Base-by-base conservation (phyloP, 1,140 invertebrate species). In the Dreissena polymorpha region DNA sequence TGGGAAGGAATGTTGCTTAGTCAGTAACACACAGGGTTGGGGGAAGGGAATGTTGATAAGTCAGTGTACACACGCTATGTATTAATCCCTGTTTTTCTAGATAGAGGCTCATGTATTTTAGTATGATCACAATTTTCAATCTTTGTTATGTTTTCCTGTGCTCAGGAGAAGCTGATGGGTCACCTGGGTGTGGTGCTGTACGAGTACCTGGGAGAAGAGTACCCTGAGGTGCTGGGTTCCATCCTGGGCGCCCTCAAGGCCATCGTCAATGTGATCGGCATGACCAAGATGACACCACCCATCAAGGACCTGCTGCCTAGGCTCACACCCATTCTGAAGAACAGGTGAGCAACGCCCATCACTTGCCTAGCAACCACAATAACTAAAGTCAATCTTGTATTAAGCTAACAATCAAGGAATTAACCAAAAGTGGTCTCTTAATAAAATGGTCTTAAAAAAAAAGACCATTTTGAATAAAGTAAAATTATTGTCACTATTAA, bases 231-330 rank as follows among this genome's bases (percentile, higher is more conserved):
- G 29, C 93, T 99, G 77, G 99, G 99, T 75, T 99, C 98, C 63
- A 99, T 99, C 92, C 94, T 99, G 8, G 99, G 98, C 1, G 99
- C 99, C 0, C 93, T 99, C 0, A 99, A 99, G 94, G 98, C 97
- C 0, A 99, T 99, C 89, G 98, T 99, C 0, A 99, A 99, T 94
- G 99, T 99, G 5, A 99, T 99, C 92, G 98, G 99, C 89, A 99
- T 99, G 99, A 99, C 98, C 0, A 99, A 99, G 94, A 99, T 99
- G 99, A 99, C 98, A 8, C 99, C 99, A 8, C 99, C 99, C 3
- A 99, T 99, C 85, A 99, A 99, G 94, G 99, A 99, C 94, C 94
- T 99, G 0, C 94, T 99, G 25, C 99, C 99, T 0, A 94, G 99
- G 85, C 94, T 99, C 0, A 99, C 99, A 5, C 99, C 99, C 0